Evolutionary conservation across 2,113 vertebrate genomes (phyloP), one percentile per base, ranked within the genome.

Genomic region (Bufo bufo): DNA sequence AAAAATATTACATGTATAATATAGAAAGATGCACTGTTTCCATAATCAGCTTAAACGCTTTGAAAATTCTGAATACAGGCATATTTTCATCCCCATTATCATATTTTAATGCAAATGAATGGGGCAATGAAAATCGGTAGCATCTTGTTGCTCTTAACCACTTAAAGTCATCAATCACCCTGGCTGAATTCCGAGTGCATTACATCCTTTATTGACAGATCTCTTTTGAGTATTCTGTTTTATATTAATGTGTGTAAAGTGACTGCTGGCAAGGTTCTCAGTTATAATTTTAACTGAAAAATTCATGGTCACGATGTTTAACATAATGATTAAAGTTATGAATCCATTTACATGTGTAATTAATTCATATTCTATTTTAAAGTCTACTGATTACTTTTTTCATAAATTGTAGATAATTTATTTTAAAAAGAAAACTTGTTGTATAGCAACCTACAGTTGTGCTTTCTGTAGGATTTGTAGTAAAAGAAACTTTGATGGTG

Each of bases 161-260:
- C 82, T 84, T 84, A 84, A n/a, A 84, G 47, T 84, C 82, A 54
- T 84, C 63, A 52, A 84, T 84, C 63, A 66, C 71, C 33, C 65
- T 52, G 82, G 82, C 47, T 84, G 82, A 69, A 52, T n/a, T 43
- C 82, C 82, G 71, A 71, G 45, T 84, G 47, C 63, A 54, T 84
- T 84, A 71, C 61, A 84, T 66, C 52, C 63, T 69, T 71, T 84
- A 69, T 84, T 81, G 78, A 80, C 63, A 69, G 13, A 65, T 63
- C 81, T 69, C 33, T 69, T 84, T 83, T 66, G n/a, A 66, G 50
- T 71, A n/a, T 69, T 43, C 50, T 52, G n/a, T 12, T 23, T 45
- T 81, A 71, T 84, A n/a, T 47, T 71, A 84, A 84, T 50, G 65
- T 81, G 79, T 84, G 63, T 84, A 84, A 71, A 84, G 82, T 84